Conservation (phyloP, 2,888 invertebrate genomes). For the Lasioglossum marginatum region DNA sequence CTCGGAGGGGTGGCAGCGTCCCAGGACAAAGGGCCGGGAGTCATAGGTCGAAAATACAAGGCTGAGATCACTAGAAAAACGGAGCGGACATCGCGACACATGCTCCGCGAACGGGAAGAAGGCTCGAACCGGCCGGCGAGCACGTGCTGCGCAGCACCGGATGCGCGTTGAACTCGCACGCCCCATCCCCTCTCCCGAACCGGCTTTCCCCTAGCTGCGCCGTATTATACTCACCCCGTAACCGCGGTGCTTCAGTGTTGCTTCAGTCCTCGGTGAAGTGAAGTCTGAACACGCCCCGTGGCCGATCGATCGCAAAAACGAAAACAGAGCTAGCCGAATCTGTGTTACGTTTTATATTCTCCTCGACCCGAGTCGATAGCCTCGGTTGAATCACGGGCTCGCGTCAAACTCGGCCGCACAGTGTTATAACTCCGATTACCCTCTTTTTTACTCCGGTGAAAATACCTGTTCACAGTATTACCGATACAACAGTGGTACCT, state of each 20-base stretch:
- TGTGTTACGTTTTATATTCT: background rate
- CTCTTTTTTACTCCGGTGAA: background rate
- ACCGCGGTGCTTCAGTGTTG: constrained; percentile 57
- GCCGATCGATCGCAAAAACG: constrained; percentile 14
- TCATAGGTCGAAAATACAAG: background rate
- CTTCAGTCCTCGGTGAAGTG: constrained; percentile 61
- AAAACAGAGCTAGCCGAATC: constrained; percentile 10
- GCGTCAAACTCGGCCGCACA: background rate
- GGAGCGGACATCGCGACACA: background rate
- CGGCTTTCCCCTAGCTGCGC: constrained; percentile 23
- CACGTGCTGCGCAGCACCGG: constrained; percentile 79
- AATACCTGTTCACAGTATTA: background rate
- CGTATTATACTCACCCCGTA: constrained; percentile 69
- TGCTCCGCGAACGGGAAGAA: background rate
- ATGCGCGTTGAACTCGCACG: constrained; percentile 64
- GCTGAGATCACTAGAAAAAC: background rate
- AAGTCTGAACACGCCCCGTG: constrained; percentile 21
- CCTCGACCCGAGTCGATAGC: background rate
- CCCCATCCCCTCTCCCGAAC: constrained; percentile 26
- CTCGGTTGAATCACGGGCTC: background rate
- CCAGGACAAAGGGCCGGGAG: background rate
- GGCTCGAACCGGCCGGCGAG: constrained; percentile 28
- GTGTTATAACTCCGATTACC: background rate
- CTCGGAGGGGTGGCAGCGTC: background rate
- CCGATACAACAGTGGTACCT: background rate